These are phyloP conservation scores for Leptopilina boulardi DNA, from an alignment of 1,140 invertebrate species.

Conservation along the genomic window DNA sequence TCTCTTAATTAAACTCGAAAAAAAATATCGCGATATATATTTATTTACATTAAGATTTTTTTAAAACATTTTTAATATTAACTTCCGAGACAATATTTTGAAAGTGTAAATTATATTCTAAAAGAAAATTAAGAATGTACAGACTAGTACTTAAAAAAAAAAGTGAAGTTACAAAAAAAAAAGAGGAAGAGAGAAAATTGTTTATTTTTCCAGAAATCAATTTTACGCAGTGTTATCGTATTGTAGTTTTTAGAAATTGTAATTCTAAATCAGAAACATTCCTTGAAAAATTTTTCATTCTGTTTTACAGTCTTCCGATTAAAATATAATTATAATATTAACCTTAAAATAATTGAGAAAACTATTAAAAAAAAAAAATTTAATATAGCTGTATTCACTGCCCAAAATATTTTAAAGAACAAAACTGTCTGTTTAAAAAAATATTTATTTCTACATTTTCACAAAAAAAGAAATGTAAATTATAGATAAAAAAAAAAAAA, in stretches of 20 bases:
- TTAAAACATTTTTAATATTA: neutral
- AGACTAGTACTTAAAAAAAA: constrained; percentile 10
- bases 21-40: too few relatives aligned
- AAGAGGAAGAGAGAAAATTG: neutral
- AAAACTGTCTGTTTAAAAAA: constrained; percentile 1
- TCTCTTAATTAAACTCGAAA: too few relatives aligned
- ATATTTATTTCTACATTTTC: neutral
- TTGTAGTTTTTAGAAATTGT: constrained; percentile 20
- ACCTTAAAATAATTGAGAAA: neutral
- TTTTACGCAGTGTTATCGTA: constrained; percentile 17
- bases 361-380: neutral
- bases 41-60: too few relatives aligned
- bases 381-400: neutral
- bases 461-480: neutral
- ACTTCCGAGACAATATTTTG: constrained; percentile 16
- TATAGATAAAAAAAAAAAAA: neutral
- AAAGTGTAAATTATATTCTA: constrained; percentile 27
- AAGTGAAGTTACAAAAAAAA: neutral
- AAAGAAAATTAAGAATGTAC: constrained; percentile 17
- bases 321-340: neutral
- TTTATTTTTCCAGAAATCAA: constrained; percentile 18
- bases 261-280: constrained; percentile 27
- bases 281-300: neutral
- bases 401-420: neutral
- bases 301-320: neutral